Conservation (phyloP, 1,140 invertebrate species). For the Drosophila oshimai region DNA sequence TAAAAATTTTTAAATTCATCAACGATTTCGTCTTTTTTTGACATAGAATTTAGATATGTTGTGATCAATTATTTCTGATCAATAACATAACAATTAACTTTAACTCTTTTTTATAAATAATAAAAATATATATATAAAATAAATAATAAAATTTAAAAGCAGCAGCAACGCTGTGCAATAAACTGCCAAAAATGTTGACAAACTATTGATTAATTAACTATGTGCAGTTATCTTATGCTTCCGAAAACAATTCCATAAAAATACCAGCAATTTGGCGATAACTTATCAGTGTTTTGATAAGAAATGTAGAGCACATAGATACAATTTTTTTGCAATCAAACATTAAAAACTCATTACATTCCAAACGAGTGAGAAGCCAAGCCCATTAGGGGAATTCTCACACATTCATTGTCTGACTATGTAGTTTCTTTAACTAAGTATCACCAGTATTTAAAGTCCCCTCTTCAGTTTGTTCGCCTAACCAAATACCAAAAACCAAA, state of each 20-base stretch:
- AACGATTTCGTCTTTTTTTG: too few species aligned
- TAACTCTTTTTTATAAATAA: too few species aligned
- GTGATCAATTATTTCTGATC: too few species aligned
- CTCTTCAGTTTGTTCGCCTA: background rate
- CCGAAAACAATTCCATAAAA: background rate
- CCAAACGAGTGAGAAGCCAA: background rate
- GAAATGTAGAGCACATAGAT: background rate
- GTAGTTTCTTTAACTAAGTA: background rate
- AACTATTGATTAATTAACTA: conserved; percentile 1
- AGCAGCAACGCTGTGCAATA: background rate
- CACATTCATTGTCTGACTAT: background rate
- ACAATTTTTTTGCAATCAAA: conserved; percentile 8
- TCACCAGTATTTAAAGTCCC: conserved; percentile 1
- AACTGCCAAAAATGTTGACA: background rate
- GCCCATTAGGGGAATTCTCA: background rate
- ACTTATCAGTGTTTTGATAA: conserved; percentile 2
- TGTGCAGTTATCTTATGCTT: background rate
- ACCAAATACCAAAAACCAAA: conserved; percentile 6
- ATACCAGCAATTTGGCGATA: background rate
- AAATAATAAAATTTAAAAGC: background rate
- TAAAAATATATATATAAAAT: background rate
- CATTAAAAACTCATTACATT: conserved; percentile 1
- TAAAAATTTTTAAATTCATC: too few species aligned
- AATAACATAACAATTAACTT: too few species aligned
- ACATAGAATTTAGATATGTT: too few species aligned